Conservation (phyloP, 1,140 invertebrate species). For the Protaetia brevitarsis region DNA sequence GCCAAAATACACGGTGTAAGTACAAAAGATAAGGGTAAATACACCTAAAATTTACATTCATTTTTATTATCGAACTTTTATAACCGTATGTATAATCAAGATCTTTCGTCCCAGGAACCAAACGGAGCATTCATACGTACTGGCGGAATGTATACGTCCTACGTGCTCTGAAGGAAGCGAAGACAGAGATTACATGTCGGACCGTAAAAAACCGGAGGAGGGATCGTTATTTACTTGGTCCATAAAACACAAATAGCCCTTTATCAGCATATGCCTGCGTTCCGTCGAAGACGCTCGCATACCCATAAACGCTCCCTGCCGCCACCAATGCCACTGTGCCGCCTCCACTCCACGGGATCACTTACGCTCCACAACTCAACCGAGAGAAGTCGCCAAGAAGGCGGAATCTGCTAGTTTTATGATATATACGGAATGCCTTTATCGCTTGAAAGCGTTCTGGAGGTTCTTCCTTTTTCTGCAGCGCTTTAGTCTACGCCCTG, state of each 20-base stretch:
- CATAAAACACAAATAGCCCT: conserved; percentile 34
- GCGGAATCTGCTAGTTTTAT: conserved; percentile 31
- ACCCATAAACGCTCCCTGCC: conserved; percentile 25
- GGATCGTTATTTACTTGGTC: conserved; percentile 31
- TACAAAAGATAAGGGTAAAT: background rate
- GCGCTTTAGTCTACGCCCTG: background rate
- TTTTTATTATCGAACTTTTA: background rate
- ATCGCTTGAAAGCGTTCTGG: conserved; percentile 25
- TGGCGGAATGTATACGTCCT: too few species aligned
- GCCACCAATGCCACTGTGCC: background rate
- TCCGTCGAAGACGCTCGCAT: conserved; percentile 2
- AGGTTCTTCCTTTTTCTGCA: conserved; percentile 15
- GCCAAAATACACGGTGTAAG: too few species aligned
- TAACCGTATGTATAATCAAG: background rate
- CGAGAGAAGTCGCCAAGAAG: conserved; percentile 29
- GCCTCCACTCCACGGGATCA: conserved; percentile 13
- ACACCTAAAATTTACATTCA: conserved; percentile 3
- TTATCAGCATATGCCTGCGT: conserved; percentile 33
- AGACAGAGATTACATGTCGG: conserved; percentile 11
- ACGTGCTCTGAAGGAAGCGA: background rate
- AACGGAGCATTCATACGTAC: conserved; percentile 1
- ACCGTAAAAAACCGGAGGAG: conserved; percentile 1
- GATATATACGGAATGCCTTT: conserved; percentile 27
- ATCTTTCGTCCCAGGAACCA: background rate
- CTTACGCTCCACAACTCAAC: conserved; percentile 29